A percentile compares a stretch with the other conserved stretches of the same genome.
Conservation (phyloP, 2,113 vertebrate genomes). For the Xenopus borealis region DNA sequence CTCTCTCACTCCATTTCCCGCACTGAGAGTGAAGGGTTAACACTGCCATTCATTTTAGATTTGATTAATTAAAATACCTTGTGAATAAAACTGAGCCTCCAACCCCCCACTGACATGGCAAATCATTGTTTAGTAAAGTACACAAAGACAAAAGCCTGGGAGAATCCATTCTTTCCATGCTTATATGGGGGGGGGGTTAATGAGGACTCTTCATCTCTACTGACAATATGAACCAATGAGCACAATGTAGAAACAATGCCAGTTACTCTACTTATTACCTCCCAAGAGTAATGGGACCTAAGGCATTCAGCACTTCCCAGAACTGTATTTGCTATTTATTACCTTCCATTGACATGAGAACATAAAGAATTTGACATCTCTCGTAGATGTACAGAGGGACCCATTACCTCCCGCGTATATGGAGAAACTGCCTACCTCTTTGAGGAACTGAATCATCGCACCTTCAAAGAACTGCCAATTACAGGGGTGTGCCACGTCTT, state of each 20-base stretch:
- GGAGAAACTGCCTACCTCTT: background rate
- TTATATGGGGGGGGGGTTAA: background rate
- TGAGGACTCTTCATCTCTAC: background rate
- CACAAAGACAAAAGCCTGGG: background rate
- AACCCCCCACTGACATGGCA: background rate
- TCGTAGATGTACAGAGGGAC: background rate
- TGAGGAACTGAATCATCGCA: background rate
- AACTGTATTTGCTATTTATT: background rate
- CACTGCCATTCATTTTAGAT: conserved; percentile 31
- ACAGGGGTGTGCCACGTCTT: background rate
- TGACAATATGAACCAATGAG: background rate
- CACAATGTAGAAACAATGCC: background rate
- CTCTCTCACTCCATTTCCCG: background rate
- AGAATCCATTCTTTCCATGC: background rate
- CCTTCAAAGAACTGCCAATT: background rate
- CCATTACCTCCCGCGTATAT: background rate
- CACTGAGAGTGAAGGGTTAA: conserved; percentile 14
- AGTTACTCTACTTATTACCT: background rate
- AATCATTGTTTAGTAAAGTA: background rate
- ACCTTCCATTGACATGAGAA: background rate
- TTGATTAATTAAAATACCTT: background rate
- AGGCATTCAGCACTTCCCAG: background rate
- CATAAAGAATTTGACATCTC: background rate
- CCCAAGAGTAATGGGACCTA: background rate
- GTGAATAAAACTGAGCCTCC: background rate